Evolutionary conservation across 2,888 invertebrate genomes (phyloP).

Genomic region (Diarsia mendica): DNA sequence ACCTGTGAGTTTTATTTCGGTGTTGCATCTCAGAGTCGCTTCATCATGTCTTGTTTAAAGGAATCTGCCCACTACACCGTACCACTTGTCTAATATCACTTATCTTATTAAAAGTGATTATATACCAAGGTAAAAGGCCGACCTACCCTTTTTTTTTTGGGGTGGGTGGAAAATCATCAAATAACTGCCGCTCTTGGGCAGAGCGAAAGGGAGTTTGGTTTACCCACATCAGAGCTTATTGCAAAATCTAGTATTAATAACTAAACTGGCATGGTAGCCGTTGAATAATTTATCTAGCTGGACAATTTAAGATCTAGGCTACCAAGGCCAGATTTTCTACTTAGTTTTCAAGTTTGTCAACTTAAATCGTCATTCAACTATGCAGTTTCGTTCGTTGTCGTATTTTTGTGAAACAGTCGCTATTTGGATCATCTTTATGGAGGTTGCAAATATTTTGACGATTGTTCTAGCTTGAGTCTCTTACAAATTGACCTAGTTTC

Average conservation of each 20-base stretch:
- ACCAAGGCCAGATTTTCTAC: background rate
- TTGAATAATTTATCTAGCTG: background rate
- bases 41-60: too few species aligned
- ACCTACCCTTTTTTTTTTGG: too few species aligned
- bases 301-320: too few species aligned
- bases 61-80: too few species aligned
- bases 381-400: background rate
- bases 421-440: slow-evolving; percentile 46
- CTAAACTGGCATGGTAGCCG: background rate
- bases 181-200: too few species aligned
- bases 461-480: slow-evolving; percentile 31
- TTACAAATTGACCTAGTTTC: slow-evolving; percentile 32
- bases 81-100: too few species aligned
- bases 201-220: too few species aligned
- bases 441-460: slow-evolving; percentile 23
- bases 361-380: slow-evolving; percentile 12
- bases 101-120: background rate
- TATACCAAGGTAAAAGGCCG: background rate
- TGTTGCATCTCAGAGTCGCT: too few species aligned
- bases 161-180: too few species aligned
- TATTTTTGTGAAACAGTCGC: slow-evolving; percentile 19
- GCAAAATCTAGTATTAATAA: background rate
- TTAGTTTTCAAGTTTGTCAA: slow-evolving; percentile 15
- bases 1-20: background rate
- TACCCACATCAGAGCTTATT: background rate